Percentiles rank a stretch among this genome's conserved stretches.
Conservation (phyloP, 1,140 invertebrate species). For the Chrysoperla carnea region DNA sequence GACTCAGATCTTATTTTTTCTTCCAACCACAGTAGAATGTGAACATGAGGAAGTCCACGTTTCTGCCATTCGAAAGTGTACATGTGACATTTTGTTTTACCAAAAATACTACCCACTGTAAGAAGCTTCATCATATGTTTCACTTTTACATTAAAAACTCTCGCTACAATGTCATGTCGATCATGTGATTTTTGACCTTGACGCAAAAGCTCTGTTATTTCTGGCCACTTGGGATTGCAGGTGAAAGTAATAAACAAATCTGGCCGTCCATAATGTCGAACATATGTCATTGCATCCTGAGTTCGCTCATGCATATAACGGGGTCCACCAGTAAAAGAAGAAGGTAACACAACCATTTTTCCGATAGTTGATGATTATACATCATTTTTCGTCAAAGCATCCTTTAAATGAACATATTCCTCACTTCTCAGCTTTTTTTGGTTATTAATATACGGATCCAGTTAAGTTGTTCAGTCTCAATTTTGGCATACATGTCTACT, state of each 20-base stretch:
- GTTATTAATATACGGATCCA: conserved; percentile 23
- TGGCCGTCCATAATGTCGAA: conserved; percentile 21
- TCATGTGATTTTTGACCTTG: conserved; percentile 15
- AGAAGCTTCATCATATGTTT: conserved; percentile 25
- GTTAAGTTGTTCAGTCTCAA: conserved; percentile 23
- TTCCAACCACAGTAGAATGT: conserved; percentile 22
- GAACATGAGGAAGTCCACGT: conserved; percentile 26
- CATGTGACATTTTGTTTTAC: conserved; percentile 20
- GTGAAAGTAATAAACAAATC: conserved; percentile 23
- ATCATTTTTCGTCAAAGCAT: conserved; percentile 10
- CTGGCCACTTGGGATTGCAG: conserved; percentile 28
- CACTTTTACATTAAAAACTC: conserved; percentile 30
- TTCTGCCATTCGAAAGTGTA: conserved; percentile 32
- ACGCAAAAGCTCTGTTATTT: conserved; percentile 18
- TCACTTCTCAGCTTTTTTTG: conserved; percentile 26
- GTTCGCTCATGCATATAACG: conserved; percentile 26
- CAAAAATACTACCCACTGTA: conserved; percentile 18
- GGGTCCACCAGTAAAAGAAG: conserved; percentile 20
- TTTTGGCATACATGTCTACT: conserved; percentile 30
- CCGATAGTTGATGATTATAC: conserved; percentile 14
- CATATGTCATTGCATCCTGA: conserved; percentile 30
- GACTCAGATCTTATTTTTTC: conserved; percentile 18
- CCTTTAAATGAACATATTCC: conserved; percentile 23
- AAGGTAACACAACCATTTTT: conserved; percentile 22
- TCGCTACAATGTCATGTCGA: conserved; percentile 18